These are phyloP conservation scores for Tyria jacobaeae DNA, from an alignment of 2,888 invertebrate species.

Conservation along the genomic window DNA sequence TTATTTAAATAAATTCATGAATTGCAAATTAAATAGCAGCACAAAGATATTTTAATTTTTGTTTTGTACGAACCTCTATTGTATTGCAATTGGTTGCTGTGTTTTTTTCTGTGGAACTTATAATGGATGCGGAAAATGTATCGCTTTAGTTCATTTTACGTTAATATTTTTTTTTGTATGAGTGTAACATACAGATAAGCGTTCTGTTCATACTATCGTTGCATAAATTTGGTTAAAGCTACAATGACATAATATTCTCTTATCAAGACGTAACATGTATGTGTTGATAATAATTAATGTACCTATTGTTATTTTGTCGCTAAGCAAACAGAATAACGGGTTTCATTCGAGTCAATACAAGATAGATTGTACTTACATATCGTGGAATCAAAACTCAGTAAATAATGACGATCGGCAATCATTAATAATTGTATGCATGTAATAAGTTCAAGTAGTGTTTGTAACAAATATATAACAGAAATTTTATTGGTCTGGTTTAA, in stretches of 20 bases:
- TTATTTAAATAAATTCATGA: constrained; percentile 13
- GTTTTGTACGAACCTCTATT: background rate
- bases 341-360: background rate
- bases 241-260: constrained; percentile 8
- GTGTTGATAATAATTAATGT: constrained; percentile 5
- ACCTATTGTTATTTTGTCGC: background rate
- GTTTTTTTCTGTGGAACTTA: background rate
- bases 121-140: background rate
- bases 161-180: background rate
- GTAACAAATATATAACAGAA: no score
- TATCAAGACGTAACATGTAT: constrained; percentile 5
- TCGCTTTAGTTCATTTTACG: background rate
- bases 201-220: constrained; percentile 1
- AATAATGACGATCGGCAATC: background rate
- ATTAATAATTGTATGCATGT: background rate
- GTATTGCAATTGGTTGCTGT: constrained; percentile 4
- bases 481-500: no score
- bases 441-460: no score
- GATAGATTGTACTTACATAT: background rate
- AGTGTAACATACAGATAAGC: background rate
- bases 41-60: constrained; percentile 1
- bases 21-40: constrained; percentile 7
- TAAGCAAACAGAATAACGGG: background rate
- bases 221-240: constrained; percentile 9
- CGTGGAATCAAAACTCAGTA: background rate